These are phyloP conservation scores for Gymnarchus niloticus DNA, from an alignment of 2,113 vertebrate species.

Conservation along the genomic window DNA sequence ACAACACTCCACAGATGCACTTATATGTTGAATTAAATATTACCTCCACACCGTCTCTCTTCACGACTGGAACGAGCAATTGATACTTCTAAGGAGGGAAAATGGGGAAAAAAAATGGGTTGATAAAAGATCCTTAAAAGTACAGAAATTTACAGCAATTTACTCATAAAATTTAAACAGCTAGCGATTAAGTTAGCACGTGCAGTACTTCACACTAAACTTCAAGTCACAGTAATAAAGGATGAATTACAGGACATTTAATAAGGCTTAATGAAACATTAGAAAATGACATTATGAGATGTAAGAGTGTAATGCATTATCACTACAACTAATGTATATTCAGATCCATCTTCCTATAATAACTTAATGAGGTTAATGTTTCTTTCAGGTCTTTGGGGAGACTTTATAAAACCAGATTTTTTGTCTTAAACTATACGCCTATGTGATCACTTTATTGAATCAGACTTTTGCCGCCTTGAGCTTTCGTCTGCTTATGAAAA, in stretches of 20 bases:
- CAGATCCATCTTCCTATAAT: neutral
- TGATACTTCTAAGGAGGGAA: conserved; percentile 75
- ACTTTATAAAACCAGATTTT: conserved; percentile 11
- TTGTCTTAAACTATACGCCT: neutral
- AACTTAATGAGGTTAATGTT: conserved; percentile 18
- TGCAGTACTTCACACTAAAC: conserved; percentile 54
- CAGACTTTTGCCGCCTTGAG: neutral
- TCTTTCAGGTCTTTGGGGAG: neutral
- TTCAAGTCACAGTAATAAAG: conserved; percentile 56
- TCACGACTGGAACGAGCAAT: conserved; percentile 86
- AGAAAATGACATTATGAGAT: conserved; percentile 43
- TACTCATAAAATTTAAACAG: conserved; percentile 42
- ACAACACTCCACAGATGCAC: neutral
- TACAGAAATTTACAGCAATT: conserved; percentile 47
- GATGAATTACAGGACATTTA: conserved; percentile 59
- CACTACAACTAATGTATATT: neutral
- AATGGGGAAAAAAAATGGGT: conserved; percentile 43
- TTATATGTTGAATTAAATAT: conserved; percentile 44
- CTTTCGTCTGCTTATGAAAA: neutral
- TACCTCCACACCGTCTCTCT: conserved; percentile 88
- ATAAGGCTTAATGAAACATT: conserved; percentile 58
- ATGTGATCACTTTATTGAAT: neutral
- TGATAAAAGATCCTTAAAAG: conserved; percentile 36
- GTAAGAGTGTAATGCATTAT: neutral
- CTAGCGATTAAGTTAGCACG: conserved; percentile 54